These are phyloP conservation scores for Periophthalmodon schlosseri DNA, from an alignment of 2,113 vertebrate genomes.

Conservation along the genomic window DNA sequence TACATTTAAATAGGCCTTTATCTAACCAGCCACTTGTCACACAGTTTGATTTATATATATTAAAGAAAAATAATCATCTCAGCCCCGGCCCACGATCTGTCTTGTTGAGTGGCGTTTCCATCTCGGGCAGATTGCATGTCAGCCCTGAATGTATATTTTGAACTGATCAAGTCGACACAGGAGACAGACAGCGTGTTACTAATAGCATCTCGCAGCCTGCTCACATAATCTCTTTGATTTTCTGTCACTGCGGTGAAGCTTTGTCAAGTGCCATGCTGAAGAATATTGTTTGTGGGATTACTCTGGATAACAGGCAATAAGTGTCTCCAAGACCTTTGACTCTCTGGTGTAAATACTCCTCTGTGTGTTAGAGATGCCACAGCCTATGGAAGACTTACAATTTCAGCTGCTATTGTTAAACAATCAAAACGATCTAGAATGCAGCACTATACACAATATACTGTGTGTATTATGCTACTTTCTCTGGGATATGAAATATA, in stretches of 20 bases:
- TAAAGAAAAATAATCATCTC: constrained; percentile 14
- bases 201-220: constrained; percentile 8
- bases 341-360: constrained; percentile 10
- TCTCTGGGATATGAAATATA: not conserved
- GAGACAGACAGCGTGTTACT: constrained; percentile 27
- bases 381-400: not conserved
- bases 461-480: not conserved
- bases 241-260: constrained; percentile 14
- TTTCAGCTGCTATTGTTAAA: not conserved
- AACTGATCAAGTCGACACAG: constrained; percentile 29
- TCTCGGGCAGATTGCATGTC: constrained; percentile 34
- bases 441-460: not conserved
- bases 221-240: constrained; percentile 31
- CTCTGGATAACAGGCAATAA: constrained; percentile 25
- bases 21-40: constrained; percentile 51
- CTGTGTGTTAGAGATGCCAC: not conserved
- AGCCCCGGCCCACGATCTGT: constrained; percentile 28
- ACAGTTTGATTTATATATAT: constrained; percentile 40
- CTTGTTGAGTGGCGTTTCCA: constrained; percentile 22
- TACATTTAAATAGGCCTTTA: constrained; percentile 80
- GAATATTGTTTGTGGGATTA: constrained; percentile 41
- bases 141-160: constrained; percentile 18
- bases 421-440: not conserved
- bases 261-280: constrained; percentile 23
- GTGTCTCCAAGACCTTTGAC: constrained; percentile 15